Percentiles rank a stretch among this genome's conserved stretches.
Evolutionary conservation across 2,113 vertebrate species (phyloP).

Genomic region (Pantherophis guttatus): DNA sequence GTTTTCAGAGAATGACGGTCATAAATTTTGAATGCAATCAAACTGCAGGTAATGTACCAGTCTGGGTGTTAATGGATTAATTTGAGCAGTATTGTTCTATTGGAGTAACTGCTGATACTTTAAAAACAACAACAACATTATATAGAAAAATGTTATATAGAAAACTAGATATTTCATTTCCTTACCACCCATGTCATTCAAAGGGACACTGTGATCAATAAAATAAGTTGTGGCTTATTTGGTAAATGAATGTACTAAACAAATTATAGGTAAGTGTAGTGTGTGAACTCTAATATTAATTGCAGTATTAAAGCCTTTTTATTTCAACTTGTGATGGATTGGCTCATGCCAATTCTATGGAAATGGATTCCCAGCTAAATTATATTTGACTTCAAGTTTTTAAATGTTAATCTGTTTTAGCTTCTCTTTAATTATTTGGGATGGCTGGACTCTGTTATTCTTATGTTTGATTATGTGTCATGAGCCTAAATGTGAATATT

Average conservation of each 20-base stretch:
- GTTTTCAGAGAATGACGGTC: conserved; percentile 93
- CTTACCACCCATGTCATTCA: background rate
- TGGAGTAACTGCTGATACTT: background rate
- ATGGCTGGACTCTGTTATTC: background rate
- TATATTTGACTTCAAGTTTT: background rate
- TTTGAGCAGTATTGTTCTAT: background rate
- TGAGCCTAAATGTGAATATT: background rate
- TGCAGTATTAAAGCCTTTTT: background rate
- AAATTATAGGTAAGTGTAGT: background rate
- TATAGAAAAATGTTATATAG: background rate
- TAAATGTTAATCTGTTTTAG: background rate
- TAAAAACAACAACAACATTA: too few relatives aligned
- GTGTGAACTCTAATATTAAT: background rate
- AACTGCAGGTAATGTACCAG: conserved; percentile 77
- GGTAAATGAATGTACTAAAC: background rate
- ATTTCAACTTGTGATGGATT: background rate
- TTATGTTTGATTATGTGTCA: background rate
- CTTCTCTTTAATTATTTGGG: background rate
- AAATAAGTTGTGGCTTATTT: background rate
- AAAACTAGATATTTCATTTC: background rate
- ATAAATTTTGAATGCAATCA: conserved; percentile 92
- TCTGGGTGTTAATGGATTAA: background rate
- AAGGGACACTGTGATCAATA: background rate
- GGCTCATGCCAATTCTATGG: background rate
- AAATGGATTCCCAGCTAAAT: background rate